Evolutionary conservation across 2,888 invertebrate species (phyloP).

Genomic region (Crossocerus cetratus): DNA sequence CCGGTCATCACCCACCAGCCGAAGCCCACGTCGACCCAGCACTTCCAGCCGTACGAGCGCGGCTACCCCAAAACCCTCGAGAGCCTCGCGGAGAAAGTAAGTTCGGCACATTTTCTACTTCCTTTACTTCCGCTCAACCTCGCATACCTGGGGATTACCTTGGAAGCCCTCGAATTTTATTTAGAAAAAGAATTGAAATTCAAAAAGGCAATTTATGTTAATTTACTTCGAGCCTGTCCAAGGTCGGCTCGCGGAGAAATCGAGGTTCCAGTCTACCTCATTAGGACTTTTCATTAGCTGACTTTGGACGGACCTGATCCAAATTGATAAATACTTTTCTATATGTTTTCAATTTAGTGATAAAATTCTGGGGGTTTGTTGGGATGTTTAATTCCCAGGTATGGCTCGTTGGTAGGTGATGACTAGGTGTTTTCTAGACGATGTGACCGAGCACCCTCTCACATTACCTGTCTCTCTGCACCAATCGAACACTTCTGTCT

Average conservation of each 20-base stretch:
- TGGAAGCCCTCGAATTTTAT: too few species aligned
- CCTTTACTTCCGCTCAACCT: too few species aligned
- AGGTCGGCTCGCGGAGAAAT: too few species aligned
- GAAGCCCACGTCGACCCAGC: slow-evolving; percentile 85
- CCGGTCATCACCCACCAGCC: slow-evolving; percentile 95
- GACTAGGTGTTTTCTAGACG: slow-evolving; percentile 74
- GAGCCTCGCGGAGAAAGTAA: slow-evolving; percentile 90
- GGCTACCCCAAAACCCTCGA: slow-evolving; percentile 92
- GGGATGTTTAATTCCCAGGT: slow-evolving; percentile 34
- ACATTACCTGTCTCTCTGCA: slow-evolving; percentile 71
- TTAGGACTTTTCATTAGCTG: too few species aligned
- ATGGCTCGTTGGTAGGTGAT: slow-evolving; percentile 41
- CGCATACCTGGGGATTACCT: too few species aligned
- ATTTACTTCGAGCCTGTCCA: too few species aligned
- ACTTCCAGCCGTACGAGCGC: slow-evolving; percentile 93
- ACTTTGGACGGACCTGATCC: too few species aligned
- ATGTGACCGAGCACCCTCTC: slow-evolving; percentile 75
- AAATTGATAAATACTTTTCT: too few species aligned
- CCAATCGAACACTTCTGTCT: slow-evolving; percentile 63
- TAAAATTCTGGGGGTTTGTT: too few species aligned
- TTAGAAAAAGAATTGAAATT: not conserved
- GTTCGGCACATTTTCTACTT: slow-evolving; percentile 47
- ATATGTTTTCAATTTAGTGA: too few species aligned
- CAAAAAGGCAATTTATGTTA: too few species aligned
- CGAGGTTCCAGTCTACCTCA: too few species aligned